Evolutionary conservation across 2,888 invertebrate species (phyloP), one percentile per base, ranked within the genome.

Genomic region (Atrina japonica): DNA sequence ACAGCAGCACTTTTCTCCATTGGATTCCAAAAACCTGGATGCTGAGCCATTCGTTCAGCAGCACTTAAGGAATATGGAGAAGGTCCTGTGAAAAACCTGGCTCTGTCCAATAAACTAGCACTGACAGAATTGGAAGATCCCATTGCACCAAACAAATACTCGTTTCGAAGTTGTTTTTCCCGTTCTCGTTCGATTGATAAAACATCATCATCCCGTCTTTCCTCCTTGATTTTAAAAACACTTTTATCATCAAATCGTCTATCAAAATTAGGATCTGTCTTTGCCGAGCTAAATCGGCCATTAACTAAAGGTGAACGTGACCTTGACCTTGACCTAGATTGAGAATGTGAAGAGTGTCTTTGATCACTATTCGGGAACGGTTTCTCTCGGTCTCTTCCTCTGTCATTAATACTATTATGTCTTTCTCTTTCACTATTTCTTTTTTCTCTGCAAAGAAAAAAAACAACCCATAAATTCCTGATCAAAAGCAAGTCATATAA

Each of bases 271-370:
- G 76, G 50, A 30, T 85, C 85, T 3, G 81, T 72, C 66, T 86
- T 86, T 35, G 67, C 66, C 35, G 78, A 75, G 64, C 85, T 86
- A 41, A 83, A 58, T 25, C 85, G 76, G 7, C 85, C 86, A 73
- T 86, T 85, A 50, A 85, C 75, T 59, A 86, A 74, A 0, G 86
- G 87, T 29, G 86, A 87, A 25, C 86, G 66, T 56, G 87, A 87
- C 63, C 87, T 58, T 41, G 86, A 81, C 11, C 86, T 73, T 47
- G 86, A 84, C 50, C 78, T 55, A 14, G 79, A 77, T 35, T 74
- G 75, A 7, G 76, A 73, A 7, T 78, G 70, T 35, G 35, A 35
- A 43, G 75, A 66, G 58, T 83, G 79, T 58, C 56, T 69, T 23
- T 73, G 59, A 43, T 82, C 80, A 53, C 52, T 72, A 52, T 79